A percentile compares a stretch with the other conserved stretches of the same genome.
Conservation (phyloP, 1,140 invertebrate species). For the Caenorhabditis tropicalis region DNA sequence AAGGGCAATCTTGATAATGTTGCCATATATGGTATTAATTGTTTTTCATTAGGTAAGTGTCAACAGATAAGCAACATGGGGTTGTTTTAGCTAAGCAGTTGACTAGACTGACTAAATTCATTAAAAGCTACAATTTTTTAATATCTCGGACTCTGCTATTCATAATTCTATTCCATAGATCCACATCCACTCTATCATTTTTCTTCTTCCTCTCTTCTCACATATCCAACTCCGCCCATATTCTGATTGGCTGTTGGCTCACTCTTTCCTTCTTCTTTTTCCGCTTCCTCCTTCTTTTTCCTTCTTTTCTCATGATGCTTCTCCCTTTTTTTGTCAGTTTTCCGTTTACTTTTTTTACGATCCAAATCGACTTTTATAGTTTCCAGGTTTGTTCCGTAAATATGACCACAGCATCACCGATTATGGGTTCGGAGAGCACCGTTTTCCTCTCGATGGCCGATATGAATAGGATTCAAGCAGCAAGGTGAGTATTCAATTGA, state of each 20-base stretch:
- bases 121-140: too few species aligned
- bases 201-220: not conserved
- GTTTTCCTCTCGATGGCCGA: not conserved
- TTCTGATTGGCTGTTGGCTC: not conserved
- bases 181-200: not conserved
- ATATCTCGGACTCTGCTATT: too few species aligned
- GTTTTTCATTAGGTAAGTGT: too few species aligned
- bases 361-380: not conserved
- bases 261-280: not conserved
- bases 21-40: too few species aligned
- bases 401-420: slow-evolving; percentile 25
- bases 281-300: not conserved
- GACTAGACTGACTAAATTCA: too few species aligned
- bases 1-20: too few species aligned
- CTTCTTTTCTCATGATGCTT: not conserved
- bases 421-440: not conserved
- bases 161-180: too few species aligned
- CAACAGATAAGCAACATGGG: too few species aligned
- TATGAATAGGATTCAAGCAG: too few species aligned
- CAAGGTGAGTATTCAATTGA: too few species aligned
- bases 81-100: too few species aligned
- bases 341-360: not conserved
- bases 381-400: not conserved
- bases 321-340: not conserved
- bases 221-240: not conserved